phyloP scores from a whole-genome alignment of 2,888 invertebrate species.

The Microctonus brassicae region DNA sequence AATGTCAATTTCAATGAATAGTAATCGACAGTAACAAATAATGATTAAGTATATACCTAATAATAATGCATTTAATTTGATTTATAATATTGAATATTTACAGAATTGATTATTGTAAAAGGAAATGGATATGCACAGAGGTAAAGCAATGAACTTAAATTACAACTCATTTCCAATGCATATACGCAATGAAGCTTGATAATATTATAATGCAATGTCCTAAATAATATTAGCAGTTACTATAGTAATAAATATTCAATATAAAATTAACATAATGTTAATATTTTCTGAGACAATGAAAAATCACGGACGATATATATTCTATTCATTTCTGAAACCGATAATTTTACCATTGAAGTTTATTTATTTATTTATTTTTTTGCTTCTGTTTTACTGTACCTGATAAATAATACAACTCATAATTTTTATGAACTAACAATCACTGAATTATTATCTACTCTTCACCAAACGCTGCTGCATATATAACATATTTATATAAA shows the following conservation, averaged over 20 bases:
- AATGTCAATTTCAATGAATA: too few relatives aligned
- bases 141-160: background rate
- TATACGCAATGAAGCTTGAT: slow-evolving; percentile 46
- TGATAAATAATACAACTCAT: background rate
- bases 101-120: too few relatives aligned
- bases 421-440: background rate
- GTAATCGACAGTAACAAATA: too few relatives aligned
- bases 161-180: slow-evolving; percentile 43
- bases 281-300: slow-evolving; percentile 39
- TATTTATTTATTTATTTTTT: background rate
- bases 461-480: too few relatives aligned
- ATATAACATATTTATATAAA: too few relatives aligned
- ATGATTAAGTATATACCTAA: too few relatives aligned
- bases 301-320: background rate
- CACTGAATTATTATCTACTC: background rate
- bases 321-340: background rate
- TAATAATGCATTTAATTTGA: background rate
- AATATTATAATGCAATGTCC: slow-evolving; percentile 42
- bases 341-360: background rate
- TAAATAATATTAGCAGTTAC: slow-evolving; percentile 33
- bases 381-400: background rate
- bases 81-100: background rate
- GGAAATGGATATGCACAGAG: background rate
- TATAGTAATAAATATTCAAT: too few relatives aligned
- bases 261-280: slow-evolving; percentile 6